Percentiles rank a stretch among this genome's conserved stretches.
These are phyloP conservation scores for Nicator chloris DNA, from an alignment of 2,113 vertebrate species.

Conservation along the genomic window DNA sequence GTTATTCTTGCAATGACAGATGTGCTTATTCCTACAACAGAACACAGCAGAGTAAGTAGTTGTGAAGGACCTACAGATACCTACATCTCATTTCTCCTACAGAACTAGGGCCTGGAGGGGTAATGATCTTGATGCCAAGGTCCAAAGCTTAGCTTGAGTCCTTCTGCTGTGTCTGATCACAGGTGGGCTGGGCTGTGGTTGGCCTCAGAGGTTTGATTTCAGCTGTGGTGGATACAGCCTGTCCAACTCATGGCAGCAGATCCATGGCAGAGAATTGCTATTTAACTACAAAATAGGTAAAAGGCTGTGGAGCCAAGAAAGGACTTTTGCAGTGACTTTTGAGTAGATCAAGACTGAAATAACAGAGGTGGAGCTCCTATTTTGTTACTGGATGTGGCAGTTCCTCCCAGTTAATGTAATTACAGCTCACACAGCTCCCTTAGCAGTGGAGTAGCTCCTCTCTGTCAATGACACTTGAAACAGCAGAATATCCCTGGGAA, in stretches of 20 bases:
- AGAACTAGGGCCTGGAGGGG: background rate
- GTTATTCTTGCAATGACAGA: background rate
- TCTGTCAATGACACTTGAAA: background rate
- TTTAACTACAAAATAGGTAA: background rate
- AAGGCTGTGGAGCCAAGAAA: background rate
- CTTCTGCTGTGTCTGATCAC: background rate
- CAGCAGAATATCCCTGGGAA: background rate
- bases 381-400: rapidly evolving
- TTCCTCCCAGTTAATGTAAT: background rate
- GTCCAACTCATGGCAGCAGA: background rate
- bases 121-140: background rate
- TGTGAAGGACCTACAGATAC: background rate
- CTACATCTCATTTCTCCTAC: background rate
- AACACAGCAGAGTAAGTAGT: background rate
- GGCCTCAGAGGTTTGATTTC: background rate
- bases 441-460: background rate
- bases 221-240: background rate
- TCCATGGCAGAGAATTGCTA: background rate
- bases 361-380: background rate
- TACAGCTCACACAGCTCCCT: background rate
- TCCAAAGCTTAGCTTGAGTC: background rate
- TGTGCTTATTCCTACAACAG: background rate
- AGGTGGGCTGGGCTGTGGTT: background rate
- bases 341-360: background rate
- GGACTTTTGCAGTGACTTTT: background rate